Conservation (phyloP, 2,797 vertebrate species). For the Chiroxiphia lanceolata region DNA sequence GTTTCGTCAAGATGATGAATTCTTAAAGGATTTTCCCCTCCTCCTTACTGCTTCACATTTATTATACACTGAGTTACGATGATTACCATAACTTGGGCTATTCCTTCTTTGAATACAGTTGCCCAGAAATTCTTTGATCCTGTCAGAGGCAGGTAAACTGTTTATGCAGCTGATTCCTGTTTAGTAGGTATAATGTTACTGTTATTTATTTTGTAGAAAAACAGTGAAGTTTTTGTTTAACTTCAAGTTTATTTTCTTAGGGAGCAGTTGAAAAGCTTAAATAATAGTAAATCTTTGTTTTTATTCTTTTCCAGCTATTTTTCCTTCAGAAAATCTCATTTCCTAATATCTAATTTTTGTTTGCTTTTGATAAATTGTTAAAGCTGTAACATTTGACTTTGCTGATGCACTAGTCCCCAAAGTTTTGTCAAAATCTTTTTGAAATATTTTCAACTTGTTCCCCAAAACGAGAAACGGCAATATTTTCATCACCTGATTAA, state of each 20-base stretch:
- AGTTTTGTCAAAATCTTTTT: not conserved
- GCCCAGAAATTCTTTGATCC: slow-evolving; percentile 61
- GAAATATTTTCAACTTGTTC: not conserved
- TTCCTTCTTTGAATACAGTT: slow-evolving; percentile 13
- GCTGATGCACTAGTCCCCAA: not conserved
- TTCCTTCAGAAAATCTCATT: slow-evolving; percentile 19
- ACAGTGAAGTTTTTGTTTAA: slow-evolving; percentile 81
- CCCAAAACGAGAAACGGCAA: not conserved
- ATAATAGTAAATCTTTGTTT: slow-evolving; percentile 2
- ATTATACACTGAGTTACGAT: not conserved
- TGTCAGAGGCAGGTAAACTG: slow-evolving; percentile 81
- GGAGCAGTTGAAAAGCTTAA: slow-evolving; percentile 76
- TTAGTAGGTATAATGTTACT: slow-evolving; percentile 83
- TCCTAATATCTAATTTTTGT: not conserved
- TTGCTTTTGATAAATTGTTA: not conserved
- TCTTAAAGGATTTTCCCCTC: not conserved
- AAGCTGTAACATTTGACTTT: not conserved
- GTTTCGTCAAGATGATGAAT: not conserved
- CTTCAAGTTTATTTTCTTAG: slow-evolving; percentile 83
- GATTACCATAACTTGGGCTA: not conserved
- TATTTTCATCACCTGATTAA: slow-evolving; percentile 22
- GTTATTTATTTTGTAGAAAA: slow-evolving; percentile 86
- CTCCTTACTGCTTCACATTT: not conserved
- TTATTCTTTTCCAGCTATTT: not conserved
- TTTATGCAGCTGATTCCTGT: slow-evolving; percentile 92